Conservation (phyloP, 2,888 invertebrate species). For the Nycteola revayana region DNA sequence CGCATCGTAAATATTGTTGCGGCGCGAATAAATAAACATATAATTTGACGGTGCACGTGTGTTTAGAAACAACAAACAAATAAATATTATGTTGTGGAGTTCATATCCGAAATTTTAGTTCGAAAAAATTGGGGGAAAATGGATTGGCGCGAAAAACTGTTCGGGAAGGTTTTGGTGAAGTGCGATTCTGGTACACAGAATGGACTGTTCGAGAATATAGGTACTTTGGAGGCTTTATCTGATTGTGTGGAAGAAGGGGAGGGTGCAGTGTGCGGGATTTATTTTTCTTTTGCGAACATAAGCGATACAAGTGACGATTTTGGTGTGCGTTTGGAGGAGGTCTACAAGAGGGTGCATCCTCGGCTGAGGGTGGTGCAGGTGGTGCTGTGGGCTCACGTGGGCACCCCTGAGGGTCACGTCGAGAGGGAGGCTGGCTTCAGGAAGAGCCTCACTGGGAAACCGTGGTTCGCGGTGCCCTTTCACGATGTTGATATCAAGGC, state of each 20-base stretch:
- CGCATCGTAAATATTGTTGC: too few species aligned
- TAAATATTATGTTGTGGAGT: slow-evolving; percentile 10
- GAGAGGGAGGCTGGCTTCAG: slow-evolving; percentile 85
- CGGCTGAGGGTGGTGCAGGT: slow-evolving; percentile 85
- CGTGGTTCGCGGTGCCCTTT: slow-evolving; percentile 88
- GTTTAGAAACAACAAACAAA: slow-evolving; percentile 4
- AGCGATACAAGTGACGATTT: slow-evolving; percentile 86
- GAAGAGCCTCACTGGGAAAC: slow-evolving; percentile 83
- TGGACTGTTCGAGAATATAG: slow-evolving; percentile 69
- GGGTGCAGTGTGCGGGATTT: slow-evolving; percentile 83
- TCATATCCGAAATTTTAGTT: slow-evolving; percentile 13
- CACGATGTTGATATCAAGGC: slow-evolving; percentile 88
- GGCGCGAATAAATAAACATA: background rate
- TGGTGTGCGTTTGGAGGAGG: slow-evolving; percentile 83
- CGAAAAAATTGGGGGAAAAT: slow-evolving; percentile 39
- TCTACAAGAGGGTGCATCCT: slow-evolving; percentile 76
- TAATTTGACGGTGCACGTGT: too few species aligned
- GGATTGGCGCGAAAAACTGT: slow-evolving; percentile 84
- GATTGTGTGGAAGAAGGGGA: slow-evolving; percentile 75
- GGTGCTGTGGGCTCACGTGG: slow-evolving; percentile 84
- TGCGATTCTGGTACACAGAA: slow-evolving; percentile 69
- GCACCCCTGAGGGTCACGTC: slow-evolving; percentile 81
- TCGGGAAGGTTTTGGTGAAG: slow-evolving; percentile 79
- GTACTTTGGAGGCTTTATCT: slow-evolving; percentile 68
- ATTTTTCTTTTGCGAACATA: slow-evolving; percentile 87